Percentiles rank a stretch among this genome's conserved stretches.
Evolutionary conservation across 2,888 invertebrate genomes (phyloP).

Genomic region (Athripsodes cinereus): DNA sequence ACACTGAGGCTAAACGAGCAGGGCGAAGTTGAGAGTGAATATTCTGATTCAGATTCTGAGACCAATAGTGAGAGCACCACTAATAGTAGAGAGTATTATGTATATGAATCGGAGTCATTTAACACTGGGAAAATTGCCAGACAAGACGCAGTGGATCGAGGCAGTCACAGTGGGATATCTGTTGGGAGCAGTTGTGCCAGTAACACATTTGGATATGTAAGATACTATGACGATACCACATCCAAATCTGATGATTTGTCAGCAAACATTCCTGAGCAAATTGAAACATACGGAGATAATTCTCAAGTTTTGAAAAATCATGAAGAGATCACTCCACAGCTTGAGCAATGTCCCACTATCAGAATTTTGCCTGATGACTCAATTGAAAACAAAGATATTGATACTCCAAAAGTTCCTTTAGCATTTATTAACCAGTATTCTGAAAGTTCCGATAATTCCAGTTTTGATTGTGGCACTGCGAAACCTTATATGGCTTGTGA

Average conservation of each 20-base stretch:
- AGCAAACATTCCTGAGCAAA: constrained; percentile 27
- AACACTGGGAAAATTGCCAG: constrained; percentile 43
- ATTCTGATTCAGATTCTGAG: constrained; percentile 41
- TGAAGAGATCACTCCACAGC: constrained; percentile 26
- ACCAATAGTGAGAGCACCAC: constrained; percentile 42
- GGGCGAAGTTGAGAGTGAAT: constrained; percentile 41
- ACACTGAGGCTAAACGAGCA: constrained; percentile 42
- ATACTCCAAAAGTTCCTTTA: constrained; percentile 36
- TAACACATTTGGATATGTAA: constrained; percentile 60
- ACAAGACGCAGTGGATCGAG: constrained; percentile 54
- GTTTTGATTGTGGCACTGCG: constrained; percentile 47
- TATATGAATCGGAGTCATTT: constrained; percentile 28
- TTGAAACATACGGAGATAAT: neutral
- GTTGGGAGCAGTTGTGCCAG: constrained; percentile 52
- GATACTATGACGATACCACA: constrained; percentile 56
- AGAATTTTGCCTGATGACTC: constrained; percentile 19
- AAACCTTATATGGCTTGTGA: constrained; percentile 59
- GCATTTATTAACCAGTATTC: constrained; percentile 49
- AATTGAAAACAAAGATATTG: constrained; percentile 6
- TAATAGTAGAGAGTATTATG: constrained; percentile 34
- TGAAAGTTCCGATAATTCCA: constrained; percentile 54
- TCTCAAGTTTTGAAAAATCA: neutral
- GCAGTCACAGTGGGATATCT: constrained; percentile 42
- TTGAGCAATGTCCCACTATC: constrained; percentile 15
- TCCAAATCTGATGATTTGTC: constrained; percentile 29